Percentiles rank a stretch among this genome's conserved stretches.
These are phyloP conservation scores for Celastrina argiolus DNA, from an alignment of 2,888 invertebrate species.

Conservation along the genomic window DNA sequence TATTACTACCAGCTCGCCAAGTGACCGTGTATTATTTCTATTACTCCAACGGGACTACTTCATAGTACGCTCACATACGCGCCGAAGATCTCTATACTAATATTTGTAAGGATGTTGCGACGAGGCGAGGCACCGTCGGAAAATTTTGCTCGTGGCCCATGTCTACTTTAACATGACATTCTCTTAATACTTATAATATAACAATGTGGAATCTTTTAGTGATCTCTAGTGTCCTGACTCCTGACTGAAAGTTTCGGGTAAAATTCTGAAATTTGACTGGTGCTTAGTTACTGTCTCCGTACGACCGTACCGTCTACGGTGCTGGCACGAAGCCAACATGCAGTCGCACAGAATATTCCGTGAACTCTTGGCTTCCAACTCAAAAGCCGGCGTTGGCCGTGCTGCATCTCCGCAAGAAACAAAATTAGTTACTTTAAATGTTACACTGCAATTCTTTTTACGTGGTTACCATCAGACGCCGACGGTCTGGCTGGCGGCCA, in stretches of 20 bases:
- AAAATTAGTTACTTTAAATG: constrained; percentile 16
- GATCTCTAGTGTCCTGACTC: too few relatives aligned
- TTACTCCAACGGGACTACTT: too few relatives aligned
- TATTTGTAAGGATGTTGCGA: too few relatives aligned
- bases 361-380: not conserved
- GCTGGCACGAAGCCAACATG: constrained; percentile 10
- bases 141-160: too few relatives aligned
- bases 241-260: not conserved
- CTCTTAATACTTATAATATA: too few relatives aligned
- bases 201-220: too few relatives aligned
- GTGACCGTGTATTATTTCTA: too few relatives aligned
- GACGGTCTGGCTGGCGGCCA: constrained; percentile 17
- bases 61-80: too few relatives aligned
- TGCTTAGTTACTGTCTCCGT: not conserved
- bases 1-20: too few relatives aligned
- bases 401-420: constrained; percentile 15
- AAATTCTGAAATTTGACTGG: not conserved
- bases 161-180: too few relatives aligned
- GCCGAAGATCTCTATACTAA: too few relatives aligned
- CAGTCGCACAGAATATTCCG: not conserved
- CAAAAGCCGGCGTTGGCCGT: not conserved
- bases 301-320: not conserved
- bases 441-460: constrained; percentile 4
- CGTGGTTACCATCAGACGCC: constrained; percentile 5
- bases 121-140: too few relatives aligned